Base-by-base conservation (phyloP, 2,113 vertebrate genomes). In the Silurus meridionalis region DNA sequence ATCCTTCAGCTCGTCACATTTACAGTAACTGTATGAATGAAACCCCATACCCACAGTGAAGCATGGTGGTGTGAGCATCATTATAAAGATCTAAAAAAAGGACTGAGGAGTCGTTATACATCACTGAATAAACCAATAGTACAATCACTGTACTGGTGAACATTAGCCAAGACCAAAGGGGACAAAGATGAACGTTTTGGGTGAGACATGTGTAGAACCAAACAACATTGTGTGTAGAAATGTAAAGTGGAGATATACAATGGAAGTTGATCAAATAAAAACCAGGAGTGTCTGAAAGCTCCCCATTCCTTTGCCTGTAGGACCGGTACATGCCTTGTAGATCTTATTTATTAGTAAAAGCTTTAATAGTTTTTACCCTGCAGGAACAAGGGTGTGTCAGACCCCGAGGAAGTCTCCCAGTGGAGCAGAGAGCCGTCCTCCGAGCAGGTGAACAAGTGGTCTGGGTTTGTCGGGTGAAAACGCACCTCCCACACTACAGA, bases 341-440 rank as follows among this genome's bases (percentile, higher is more conserved):
- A 37, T 37, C 28, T 37, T 37, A 37, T 37, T 37, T 37, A 37
- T 37, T 37, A 37, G 28, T 37, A 37, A 37, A 37, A 15, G 63
- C 63, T 1, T n/a, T 46, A 63, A 50, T 52, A 67, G 0, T 6
- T 86, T 92, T 94, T 94, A 95, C 98, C 96, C 95, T 97, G 96
- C 91, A 99, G 94, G 88, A 98, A 97, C 9, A 96, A 97, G 0
- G 96, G 94, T 80, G 96, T 95, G 67, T 98, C 97, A 88, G 95
- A 94, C 0, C 93, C 93, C 84, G 94, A 88, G 8, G 96, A 96
- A n/a, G 95, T 95, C 91, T 98, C 96, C 98, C 98, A 99, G 28
- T 99, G 98, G 93, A 98, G 96, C 82, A 99, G 93, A 52, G 98
- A 97, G 15, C 98, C 98, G 80, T 99, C 98, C 91, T 99, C 97